These are phyloP conservation scores for Montipora sp. DNA, from an alignment of 64 coral and sea anemone species.

Conservation along the genomic window DNA sequence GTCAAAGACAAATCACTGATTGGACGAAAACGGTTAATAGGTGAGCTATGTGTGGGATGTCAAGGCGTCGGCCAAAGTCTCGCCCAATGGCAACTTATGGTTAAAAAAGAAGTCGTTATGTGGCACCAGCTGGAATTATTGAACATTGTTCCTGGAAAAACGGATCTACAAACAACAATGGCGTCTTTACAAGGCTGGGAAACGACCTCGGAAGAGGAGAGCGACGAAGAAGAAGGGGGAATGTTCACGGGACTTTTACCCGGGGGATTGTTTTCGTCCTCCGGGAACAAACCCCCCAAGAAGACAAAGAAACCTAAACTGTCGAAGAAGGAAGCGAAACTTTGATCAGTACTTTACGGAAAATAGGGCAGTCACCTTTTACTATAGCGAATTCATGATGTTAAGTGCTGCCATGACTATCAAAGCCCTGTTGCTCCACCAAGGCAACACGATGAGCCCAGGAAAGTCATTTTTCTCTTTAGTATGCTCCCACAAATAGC, in stretches of 20 bases:
- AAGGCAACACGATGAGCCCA: too few species aligned
- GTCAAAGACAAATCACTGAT: conserved; percentile 82
- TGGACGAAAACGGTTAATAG: conserved; percentile 81
- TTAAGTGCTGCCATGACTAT: too few species aligned
- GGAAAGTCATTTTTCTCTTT: too few species aligned
- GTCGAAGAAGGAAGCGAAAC: conserved; percentile 27
- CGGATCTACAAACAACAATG: conserved; percentile 82
- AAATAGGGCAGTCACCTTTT: too few species aligned
- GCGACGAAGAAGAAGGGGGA: conserved; percentile 65
- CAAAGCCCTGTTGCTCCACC: too few species aligned
- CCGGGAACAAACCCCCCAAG: conserved; percentile 23
- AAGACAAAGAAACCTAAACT: conserved; percentile 41
- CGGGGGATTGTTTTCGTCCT: conserved; percentile 58
- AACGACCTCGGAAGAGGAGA: conserved; percentile 68
- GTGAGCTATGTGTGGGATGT: conserved; percentile 82
- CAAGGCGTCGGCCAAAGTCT: conserved; percentile 71
- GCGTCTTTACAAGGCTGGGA: conserved; percentile 64
- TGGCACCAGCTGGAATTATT: conserved; percentile 84
- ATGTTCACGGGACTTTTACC: conserved; percentile 70
- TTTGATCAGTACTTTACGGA: neutral
- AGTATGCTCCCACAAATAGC: too few species aligned
- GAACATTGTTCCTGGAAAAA: conserved; percentile 91
- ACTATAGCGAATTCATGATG: too few species aligned
- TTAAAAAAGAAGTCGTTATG: conserved; percentile 88
- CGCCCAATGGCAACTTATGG: conserved; percentile 84